phyloP scores from a whole-genome alignment of 2,113 vertebrate genomes.

The Rhizomys pruinosus region DNA sequence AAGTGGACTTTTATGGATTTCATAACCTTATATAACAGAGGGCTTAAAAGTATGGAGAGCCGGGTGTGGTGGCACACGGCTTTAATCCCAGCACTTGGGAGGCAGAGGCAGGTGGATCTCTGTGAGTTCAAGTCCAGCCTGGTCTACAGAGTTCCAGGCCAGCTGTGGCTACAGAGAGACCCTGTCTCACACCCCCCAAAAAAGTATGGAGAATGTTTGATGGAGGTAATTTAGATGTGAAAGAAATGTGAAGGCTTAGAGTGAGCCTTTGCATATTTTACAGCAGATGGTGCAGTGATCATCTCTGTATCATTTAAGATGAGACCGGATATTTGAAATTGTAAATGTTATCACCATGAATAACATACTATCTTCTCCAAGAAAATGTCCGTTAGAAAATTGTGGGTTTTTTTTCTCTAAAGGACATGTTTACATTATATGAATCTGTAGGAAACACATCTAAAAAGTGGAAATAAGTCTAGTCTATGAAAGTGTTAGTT shows the following conservation, averaged over 20 bases:
- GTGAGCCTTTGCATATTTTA: constrained; percentile 55
- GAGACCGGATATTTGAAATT: constrained; percentile 71
- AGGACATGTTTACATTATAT: constrained; percentile 58
- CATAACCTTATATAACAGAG: constrained; percentile 17
- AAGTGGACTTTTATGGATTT: not conserved
- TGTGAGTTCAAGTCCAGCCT: too few relatives aligned
- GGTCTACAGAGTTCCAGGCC: too few relatives aligned
- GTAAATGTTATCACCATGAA: constrained; percentile 69
- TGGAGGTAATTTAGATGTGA: constrained; percentile 50
- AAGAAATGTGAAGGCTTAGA: constrained; percentile 58
- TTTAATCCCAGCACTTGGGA: too few relatives aligned
- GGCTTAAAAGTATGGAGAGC: not conserved
- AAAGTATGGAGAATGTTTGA: not conserved
- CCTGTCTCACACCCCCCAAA: too few relatives aligned
- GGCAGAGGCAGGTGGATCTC: too few relatives aligned
- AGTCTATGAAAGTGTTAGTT: constrained; percentile 55
- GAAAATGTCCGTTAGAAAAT: constrained; percentile 74
- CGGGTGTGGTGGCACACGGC: too few relatives aligned
- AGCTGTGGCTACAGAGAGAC: too few relatives aligned
- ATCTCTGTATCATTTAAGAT: constrained; percentile 75
- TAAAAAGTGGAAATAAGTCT: constrained; percentile 57
- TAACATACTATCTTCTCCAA: constrained; percentile 73
- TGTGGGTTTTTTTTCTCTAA: constrained; percentile 75
- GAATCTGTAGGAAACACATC: constrained; percentile 62
- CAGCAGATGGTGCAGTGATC: constrained; percentile 62